Evolutionary conservation across 2,113 vertebrate species (phyloP).

Genomic region (Pachyramphus minor): DNA sequence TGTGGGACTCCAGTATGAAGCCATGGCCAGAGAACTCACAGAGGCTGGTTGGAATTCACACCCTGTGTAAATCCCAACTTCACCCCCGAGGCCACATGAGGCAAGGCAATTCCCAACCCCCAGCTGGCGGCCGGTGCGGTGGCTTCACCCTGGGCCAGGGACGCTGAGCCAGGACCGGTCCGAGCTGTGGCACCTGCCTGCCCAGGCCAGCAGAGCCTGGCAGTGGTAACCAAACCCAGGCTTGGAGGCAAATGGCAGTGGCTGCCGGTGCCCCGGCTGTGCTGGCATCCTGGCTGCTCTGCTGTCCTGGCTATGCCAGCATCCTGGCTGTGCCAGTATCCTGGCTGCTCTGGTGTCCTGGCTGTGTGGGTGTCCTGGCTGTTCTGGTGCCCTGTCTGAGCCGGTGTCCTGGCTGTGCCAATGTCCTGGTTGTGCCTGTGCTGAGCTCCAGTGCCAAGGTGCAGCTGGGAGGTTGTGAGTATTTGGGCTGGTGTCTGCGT

Average conservation of each 20-base stretch:
- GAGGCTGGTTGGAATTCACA: not conserved
- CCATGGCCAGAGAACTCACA: not conserved
- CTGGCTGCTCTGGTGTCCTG: too few species aligned
- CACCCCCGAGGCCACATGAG: accelerated
- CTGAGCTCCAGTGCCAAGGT: not conserved
- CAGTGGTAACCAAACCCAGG: not conserved
- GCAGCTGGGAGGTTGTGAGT: not conserved
- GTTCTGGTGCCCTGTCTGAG: too few species aligned
- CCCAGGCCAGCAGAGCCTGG: accelerated
- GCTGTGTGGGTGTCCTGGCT: not conserved
- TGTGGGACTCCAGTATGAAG: not conserved
- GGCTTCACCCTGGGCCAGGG: not conserved
- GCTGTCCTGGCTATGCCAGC: not conserved
- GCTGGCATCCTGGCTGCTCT: not conserved
- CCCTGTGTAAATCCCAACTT: accelerated
- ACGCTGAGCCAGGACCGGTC: accelerated
- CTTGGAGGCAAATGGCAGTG: not conserved
- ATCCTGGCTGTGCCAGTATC: not conserved
- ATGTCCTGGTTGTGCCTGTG: not conserved
- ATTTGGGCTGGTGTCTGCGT: not conserved
- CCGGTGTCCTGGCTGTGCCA: not conserved
- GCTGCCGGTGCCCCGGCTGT: not conserved
- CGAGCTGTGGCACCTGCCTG: not conserved
- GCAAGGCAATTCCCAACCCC: not conserved
- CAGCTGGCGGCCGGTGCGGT: accelerated